Conservation (phyloP, 2,888 invertebrate species). For the Tillus elongatus region DNA sequence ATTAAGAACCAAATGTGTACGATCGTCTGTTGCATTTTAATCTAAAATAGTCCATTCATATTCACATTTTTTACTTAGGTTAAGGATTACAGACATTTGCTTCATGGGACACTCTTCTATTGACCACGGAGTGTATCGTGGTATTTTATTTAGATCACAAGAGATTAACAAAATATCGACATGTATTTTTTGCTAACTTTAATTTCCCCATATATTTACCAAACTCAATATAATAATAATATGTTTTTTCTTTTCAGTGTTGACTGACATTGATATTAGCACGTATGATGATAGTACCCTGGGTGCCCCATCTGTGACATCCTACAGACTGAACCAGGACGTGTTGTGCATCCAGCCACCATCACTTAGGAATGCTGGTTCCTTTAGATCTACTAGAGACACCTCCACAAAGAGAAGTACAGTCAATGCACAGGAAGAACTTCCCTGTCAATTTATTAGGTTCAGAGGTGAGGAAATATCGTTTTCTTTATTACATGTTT, state of each 20-base stretch:
- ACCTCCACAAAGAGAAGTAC: slow-evolving; percentile 28
- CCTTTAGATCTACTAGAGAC: slow-evolving; percentile 34
- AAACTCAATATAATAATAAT: background rate
- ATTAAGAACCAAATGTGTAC: too few relatives aligned
- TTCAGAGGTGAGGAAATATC: slow-evolving; percentile 39
- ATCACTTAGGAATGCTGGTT: slow-evolving; percentile 32
- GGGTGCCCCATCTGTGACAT: slow-evolving; percentile 38
- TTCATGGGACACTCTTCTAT: too few relatives aligned
- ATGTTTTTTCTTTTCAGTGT: slow-evolving; percentile 38
- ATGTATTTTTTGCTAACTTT: too few relatives aligned
- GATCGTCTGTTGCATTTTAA: too few relatives aligned
- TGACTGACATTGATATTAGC: slow-evolving; percentile 52
- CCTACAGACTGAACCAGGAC: slow-evolving; percentile 37
- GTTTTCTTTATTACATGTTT: too few relatives aligned
- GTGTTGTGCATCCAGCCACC: slow-evolving; percentile 38
- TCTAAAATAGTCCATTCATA: too few relatives aligned
- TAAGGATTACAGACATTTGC: too few relatives aligned
- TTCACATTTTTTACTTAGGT: too few relatives aligned
- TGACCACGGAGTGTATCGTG: too few relatives aligned
- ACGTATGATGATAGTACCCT: slow-evolving; percentile 40
- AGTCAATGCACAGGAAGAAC: slow-evolving; percentile 26
- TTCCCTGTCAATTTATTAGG: slow-evolving; percentile 36
- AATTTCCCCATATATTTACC: too few relatives aligned
- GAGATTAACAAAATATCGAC: too few relatives aligned
- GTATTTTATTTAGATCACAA: too few relatives aligned